Percentiles rank a stretch among this genome's conserved stretches.
phyloP scores from a whole-genome alignment of 92 coral and sea anemone species.

The Zoanthus solanderi region DNA sequence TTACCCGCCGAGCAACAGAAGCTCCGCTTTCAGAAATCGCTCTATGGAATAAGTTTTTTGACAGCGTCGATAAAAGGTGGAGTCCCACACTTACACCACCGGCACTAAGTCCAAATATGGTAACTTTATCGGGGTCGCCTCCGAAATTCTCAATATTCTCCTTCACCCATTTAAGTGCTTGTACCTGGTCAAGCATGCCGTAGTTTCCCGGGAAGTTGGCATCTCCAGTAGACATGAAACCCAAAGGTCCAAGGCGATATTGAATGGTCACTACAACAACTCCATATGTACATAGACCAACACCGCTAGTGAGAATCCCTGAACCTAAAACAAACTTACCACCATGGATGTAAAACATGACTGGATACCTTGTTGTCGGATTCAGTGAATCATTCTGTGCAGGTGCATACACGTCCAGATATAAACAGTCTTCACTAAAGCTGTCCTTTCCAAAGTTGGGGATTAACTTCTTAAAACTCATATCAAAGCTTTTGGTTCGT shows the following conservation, averaged over 20 bases:
- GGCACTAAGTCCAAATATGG: constrained; percentile 40
- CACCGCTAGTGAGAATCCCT: neutral
- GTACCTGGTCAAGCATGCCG: neutral
- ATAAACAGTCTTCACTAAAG: neutral
- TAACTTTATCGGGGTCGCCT: neutral
- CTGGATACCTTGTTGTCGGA: no score
- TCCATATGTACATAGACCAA: neutral
- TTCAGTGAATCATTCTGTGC: neutral
- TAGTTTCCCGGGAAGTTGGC: neutral
- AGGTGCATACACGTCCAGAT: constrained; percentile 4
- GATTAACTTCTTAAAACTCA: neutral
- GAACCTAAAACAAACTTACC: neutral
- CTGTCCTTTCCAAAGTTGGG: neutral
- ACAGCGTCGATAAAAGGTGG: neutral
- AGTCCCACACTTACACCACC: constrained; percentile 29
- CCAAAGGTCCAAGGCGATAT: neutral
- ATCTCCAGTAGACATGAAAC: constrained; percentile 15
- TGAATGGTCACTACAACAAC: no score
- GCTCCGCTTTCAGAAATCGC: constrained; percentile 19
- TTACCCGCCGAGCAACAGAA: neutral
- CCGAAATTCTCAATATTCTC: neutral
- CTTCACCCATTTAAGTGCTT: constrained; percentile 14
- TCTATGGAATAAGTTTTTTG: neutral
- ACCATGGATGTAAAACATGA: neutral
- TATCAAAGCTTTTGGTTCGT: neutral